A percentile compares a stretch with the other conserved stretches of the same genome.
phyloP scores from a whole-genome alignment of 2,888 invertebrate genomes.

The Pammene fasciana region DNA sequence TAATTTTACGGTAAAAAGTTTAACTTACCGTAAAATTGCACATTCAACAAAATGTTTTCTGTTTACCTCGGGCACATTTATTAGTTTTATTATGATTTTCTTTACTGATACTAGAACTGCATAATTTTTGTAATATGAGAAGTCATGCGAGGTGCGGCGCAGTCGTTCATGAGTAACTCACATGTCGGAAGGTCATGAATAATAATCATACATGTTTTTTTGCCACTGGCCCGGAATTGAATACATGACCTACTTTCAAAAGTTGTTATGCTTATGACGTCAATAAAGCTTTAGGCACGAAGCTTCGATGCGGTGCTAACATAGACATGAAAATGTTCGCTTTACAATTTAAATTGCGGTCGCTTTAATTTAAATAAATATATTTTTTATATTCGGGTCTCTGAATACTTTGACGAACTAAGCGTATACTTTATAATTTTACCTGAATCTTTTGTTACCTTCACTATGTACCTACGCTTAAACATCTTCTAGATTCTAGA shows the following conservation, averaged over 20 bases:
- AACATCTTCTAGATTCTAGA: too few species aligned
- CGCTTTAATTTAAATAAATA: constrained; percentile 18
- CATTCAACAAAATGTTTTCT: not conserved
- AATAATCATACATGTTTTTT: constrained; percentile 61
- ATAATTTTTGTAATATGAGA: constrained; percentile 52
- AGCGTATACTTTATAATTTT: not conserved
- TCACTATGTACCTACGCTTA: too few species aligned
- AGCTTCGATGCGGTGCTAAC: constrained; percentile 32
- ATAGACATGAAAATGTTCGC: constrained; percentile 27
- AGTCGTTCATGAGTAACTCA: constrained; percentile 46
- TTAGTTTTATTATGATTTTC: constrained; percentile 36
- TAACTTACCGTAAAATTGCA: not conserved
- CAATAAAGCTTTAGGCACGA: constrained; percentile 55
- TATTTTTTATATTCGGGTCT: constrained; percentile 1
- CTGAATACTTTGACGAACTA: not conserved
- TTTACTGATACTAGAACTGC: constrained; percentile 44
- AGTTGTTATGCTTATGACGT: constrained; percentile 70
- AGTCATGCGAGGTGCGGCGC: constrained; percentile 50
- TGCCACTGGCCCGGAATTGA: constrained; percentile 61
- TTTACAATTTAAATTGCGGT: constrained; percentile 28
- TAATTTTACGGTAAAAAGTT: too few species aligned
- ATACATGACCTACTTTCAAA: constrained; percentile 75
- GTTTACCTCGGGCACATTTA: not conserved
- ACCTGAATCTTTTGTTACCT: too few species aligned
- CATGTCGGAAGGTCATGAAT: constrained; percentile 66